Evolutionary conservation across 2,888 invertebrate species (phyloP).

Genomic region (Machimus atricapillus): DNA sequence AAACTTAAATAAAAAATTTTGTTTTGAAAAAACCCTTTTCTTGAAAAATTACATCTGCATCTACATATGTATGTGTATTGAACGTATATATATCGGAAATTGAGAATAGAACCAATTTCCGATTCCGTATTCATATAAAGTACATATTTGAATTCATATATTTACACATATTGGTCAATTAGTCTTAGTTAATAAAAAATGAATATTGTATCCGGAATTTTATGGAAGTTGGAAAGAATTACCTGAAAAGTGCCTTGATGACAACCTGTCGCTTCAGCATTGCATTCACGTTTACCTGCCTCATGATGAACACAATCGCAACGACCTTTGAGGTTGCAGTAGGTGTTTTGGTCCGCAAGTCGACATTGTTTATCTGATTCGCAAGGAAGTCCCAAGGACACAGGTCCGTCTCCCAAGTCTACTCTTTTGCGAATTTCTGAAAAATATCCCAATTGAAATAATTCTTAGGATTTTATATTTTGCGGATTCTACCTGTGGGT

Average conservation of each 20-base stretch:
- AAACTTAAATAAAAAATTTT: too few relatives aligned
- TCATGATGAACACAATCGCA: constrained; percentile 78
- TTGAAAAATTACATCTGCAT: too few relatives aligned
- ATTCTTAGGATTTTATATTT: neutral
- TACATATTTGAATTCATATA: too few relatives aligned
- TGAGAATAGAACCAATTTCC: too few relatives aligned
- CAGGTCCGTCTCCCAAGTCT: constrained; percentile 62
- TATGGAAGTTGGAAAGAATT: constrained; percentile 22
- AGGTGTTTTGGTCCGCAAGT: constrained; percentile 77
- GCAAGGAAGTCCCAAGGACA: constrained; percentile 81
- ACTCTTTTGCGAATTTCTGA: constrained; percentile 60
- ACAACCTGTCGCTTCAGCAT: constrained; percentile 78
- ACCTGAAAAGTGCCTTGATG: constrained; percentile 82
- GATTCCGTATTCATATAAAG: too few relatives aligned
- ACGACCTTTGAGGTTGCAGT: constrained; percentile 67
- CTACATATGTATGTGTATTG: too few relatives aligned
- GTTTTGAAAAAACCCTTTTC: too few relatives aligned
- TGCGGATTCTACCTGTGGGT: constrained; percentile 9
- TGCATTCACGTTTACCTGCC: constrained; percentile 69
- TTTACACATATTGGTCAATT: neutral
- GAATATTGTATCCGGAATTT: neutral
- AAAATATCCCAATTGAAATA: neutral
- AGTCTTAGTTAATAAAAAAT: neutral
- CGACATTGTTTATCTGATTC: constrained; percentile 79
- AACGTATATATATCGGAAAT: too few relatives aligned